Percentiles rank a stretch among this genome's conserved stretches.
These are phyloP conservation scores for Andrena fulva DNA, from an alignment of 2,888 invertebrate species.

Conservation along the genomic window DNA sequence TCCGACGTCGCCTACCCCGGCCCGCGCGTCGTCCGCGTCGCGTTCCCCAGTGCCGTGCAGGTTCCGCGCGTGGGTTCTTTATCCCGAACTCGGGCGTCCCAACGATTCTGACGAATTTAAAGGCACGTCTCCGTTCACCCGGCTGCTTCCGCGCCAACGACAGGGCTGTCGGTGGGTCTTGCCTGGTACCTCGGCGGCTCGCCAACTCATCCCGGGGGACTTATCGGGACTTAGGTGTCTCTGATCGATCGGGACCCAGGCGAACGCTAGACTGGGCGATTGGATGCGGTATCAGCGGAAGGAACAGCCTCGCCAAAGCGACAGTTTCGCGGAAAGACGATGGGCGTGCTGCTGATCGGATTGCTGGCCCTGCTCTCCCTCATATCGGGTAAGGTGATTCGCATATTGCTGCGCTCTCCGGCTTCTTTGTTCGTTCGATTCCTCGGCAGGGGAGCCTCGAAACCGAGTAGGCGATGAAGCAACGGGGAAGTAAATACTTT, in stretches of 20 bases:
- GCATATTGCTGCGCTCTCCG: background rate
- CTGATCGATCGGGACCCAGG: conserved; percentile 34
- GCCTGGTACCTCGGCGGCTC: background rate
- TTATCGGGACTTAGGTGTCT: conserved; percentile 1
- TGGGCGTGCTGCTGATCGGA: conserved; percentile 58
- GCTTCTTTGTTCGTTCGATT: background rate
- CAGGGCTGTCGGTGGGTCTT: background rate
- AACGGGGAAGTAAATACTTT: too few relatives aligned
- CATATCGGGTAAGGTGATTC: conserved; percentile 54
- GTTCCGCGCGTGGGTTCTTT: conserved; percentile 10
- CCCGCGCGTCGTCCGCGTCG: background rate
- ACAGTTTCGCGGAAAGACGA: conserved; percentile 41
- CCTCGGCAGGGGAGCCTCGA: background rate
- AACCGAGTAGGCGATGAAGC: too few relatives aligned
- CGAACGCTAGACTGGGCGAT: conserved; percentile 24
- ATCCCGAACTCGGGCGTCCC: background rate
- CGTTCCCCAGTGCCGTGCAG: conserved; percentile 33
- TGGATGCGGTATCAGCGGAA: conserved; percentile 7
- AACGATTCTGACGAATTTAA: too few relatives aligned
- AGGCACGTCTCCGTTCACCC: too few relatives aligned
- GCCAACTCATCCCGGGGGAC: conserved; percentile 1
- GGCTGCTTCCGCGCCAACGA: too few relatives aligned
- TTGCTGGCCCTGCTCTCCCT: conserved; percentile 51
- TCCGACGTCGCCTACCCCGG: conserved; percentile 8
- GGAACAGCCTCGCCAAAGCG: conserved; percentile 23